Evolutionary conservation across 2,113 vertebrate genomes (phyloP), one percentile per base, ranked within the genome.

Genomic region (Ammospiza caudacuta): DNA sequence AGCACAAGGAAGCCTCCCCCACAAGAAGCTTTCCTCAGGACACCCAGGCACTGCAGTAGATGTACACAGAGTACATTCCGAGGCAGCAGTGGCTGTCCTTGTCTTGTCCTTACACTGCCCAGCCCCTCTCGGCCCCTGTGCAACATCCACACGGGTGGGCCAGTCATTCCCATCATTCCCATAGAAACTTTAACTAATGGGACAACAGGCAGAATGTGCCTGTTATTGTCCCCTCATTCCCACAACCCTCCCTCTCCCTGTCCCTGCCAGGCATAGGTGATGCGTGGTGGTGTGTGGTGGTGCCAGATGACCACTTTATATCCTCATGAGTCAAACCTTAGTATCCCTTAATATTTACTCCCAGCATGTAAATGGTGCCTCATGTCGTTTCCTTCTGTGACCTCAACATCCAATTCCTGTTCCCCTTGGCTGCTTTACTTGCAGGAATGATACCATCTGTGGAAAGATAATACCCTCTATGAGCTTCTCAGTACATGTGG

Each of bases 271-370:
- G 67, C 83, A 85, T 9, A 62, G 69, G 67, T 90, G 90, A 90
- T 82, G 43, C 89, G 69, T 74, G 41, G 41, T 43, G 41, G 41
- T 43, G 41, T 43, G 41, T 43, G 47, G 47, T 92, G 43, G 63
- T 96, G 93, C 92, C 87, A 94, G 82, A 92, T 73, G 87, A 69
- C 47, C 94, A 33, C 63, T 90, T 94, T 87, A 85, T 91, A 92
- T 76, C 69, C 82, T 92, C 86, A 44, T 9, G 47, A 94, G 87
- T 92, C 87, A 94, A 94, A 78, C 49, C 69, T 55, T 89, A 89
- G 63, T 52, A 92, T 79, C 94, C 90, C 89, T 96, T 93, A 95
- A 95, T 92, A 96, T 92, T 90, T 92, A 67, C 73, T 96, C 90
- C 66, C 93, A 96, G 96, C 87, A 63, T 52, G 87, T 95, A 95